Percentiles rank a stretch among this genome's conserved stretches.
Conservation (phyloP, 1,140 invertebrate genomes). For the Ephestia elutella region DNA sequence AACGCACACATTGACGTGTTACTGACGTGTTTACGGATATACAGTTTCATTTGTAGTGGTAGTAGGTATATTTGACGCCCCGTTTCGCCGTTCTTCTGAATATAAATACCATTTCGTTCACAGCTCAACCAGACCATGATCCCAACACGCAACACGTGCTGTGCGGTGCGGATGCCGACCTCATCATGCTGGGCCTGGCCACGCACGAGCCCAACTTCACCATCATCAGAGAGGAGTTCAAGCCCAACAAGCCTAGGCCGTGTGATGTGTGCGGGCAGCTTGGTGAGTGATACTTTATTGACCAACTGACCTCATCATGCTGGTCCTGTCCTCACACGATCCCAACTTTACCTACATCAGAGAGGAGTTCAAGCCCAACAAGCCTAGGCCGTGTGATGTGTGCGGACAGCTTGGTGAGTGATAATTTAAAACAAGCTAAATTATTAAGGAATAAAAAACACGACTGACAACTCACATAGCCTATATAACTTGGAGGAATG, state of each 20-base stretch:
- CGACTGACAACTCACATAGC: too few relatives aligned
- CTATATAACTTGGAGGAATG: too few relatives aligned
- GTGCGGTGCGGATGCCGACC: slow-evolving; percentile 98
- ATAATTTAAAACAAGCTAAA: background rate
- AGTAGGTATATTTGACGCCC: too few relatives aligned
- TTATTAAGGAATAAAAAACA: background rate
- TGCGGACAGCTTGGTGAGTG: slow-evolving; percentile 91
- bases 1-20: too few relatives aligned
- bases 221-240: slow-evolving; percentile 98
- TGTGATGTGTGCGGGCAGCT: slow-evolving; percentile 98
- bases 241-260: slow-evolving; percentile 95
- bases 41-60: too few relatives aligned
- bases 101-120: background rate
- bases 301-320: slow-evolving; percentile 94
- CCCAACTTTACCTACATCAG: slow-evolving; percentile 98
- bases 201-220: slow-evolving; percentile 99
- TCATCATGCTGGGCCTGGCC: slow-evolving; percentile 98
- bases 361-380: slow-evolving; percentile 99
- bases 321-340: slow-evolving; percentile 98
- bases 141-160: slow-evolving; percentile 98
- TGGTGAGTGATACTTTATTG: slow-evolving; percentile 71
- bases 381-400: slow-evolving; percentile 96
- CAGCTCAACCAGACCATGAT: slow-evolving; percentile 95
- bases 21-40: too few relatives aligned
- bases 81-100: too few relatives aligned